Base-by-base conservation (phyloP, 2,888 invertebrate genomes). In the Synergus laeviventris region DNA sequence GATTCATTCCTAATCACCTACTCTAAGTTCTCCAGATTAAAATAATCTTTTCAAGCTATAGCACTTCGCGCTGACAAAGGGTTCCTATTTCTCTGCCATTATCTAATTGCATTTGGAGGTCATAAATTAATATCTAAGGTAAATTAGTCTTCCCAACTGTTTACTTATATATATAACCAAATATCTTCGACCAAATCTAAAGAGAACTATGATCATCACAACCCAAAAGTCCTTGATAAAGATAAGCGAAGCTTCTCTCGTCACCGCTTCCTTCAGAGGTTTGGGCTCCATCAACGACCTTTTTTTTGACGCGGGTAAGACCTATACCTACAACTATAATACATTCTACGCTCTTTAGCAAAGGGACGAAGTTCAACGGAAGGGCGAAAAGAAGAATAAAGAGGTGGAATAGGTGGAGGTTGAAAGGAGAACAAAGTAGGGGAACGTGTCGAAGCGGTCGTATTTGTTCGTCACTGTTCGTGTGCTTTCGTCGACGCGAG, bases 401-500 rank as follows among this genome's bases (percentile, higher is more conserved):
- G 66, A 66, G 66, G 66, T 66, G 70, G 70, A 70, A 70, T 70
- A 70, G 49, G 45, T 66, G 42, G 70, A 70, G 70, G 70, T 70
- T 49, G 70, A 70, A 70, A 70, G 70, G 45, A 70, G 70, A 49
- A 70, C 16, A 49, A 70, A 49, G 54, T 49, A 77, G 66, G 75
- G 45, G 73, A 45, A 74, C 45, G 74, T n/a, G 73, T 31, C 66
- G 74, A 56, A 5, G 16, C 38, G 59, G 21, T 85, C 86, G 85
- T 74, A 31, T 2, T 7, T 9, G 36, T 73, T 87, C 88, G 89
- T 84, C 73, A 62, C 75, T 45, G 77, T 54, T 86, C 88, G 89
- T 83, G 80, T 73, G 73, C 66, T 77, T 84, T 81, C 87, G 87
- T 77, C 73, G 73, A 74, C 82, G 82, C 86, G 84, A 88, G 89